A percentile compares a stretch with the other conserved stretches of the same genome.
These are phyloP conservation scores for Boulengeromyrus knoepffleri DNA, from an alignment of 2,113 vertebrate species.

Conservation along the genomic window DNA sequence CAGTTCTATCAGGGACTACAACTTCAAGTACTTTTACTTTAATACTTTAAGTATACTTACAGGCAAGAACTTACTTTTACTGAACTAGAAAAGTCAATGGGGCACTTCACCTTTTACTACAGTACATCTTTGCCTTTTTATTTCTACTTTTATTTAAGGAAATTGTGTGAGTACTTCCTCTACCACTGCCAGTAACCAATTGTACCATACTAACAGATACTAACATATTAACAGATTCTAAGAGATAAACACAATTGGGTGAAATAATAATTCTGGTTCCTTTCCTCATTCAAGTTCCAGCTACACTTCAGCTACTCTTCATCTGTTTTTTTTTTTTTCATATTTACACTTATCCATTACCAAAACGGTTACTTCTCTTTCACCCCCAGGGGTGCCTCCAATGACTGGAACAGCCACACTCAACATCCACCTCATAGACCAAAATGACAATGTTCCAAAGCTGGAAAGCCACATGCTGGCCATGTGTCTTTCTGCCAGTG, in stretches of 20 bases:
- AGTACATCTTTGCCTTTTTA: background rate
- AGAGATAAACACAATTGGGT: background rate
- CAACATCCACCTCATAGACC: slow-evolving; percentile 20
- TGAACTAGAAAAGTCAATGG: background rate
- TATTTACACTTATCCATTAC: background rate
- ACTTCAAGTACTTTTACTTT: too few species aligned
- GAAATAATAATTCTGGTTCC: background rate
- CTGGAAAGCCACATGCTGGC: background rate
- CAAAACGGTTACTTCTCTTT: background rate
- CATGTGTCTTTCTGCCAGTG: slow-evolving; percentile 36
- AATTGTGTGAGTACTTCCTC: too few species aligned
- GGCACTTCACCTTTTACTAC: background rate
- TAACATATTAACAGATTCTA: background rate
- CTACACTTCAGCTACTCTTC: background rate
- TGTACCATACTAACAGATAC: background rate
- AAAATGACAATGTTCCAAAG: slow-evolving; percentile 42
- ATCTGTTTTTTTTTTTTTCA: background rate
- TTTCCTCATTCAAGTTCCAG: background rate
- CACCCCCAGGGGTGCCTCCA: slow-evolving; percentile 38
- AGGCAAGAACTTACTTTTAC: background rate
- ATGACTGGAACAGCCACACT: slow-evolving; percentile 46
- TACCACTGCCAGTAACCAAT: background rate
- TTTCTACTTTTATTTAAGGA: background rate
- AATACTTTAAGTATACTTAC: background rate
- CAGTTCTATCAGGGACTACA: too few species aligned